phyloP scores from a whole-genome alignment of 2,113 vertebrate genomes.

The Bubo scandiacus region DNA sequence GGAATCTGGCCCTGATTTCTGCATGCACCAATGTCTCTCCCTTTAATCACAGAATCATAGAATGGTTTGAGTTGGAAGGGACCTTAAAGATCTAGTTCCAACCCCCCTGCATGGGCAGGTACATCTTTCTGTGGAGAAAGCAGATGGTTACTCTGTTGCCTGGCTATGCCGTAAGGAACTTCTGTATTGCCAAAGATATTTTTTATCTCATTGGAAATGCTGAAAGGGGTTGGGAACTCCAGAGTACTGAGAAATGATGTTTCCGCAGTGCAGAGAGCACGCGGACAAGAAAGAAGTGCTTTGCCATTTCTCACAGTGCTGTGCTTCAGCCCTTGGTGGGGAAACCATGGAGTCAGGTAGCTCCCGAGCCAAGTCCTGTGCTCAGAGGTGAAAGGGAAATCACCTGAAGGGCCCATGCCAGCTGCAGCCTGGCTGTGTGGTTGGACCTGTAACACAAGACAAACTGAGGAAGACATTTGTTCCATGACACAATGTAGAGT shows the following conservation, averaged over 20 bases:
- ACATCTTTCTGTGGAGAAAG: not conserved
- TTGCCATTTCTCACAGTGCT: not conserved
- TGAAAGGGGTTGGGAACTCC: not conserved
- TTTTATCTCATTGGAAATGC: not conserved
- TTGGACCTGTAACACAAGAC: not conserved
- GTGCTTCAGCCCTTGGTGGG: not conserved
- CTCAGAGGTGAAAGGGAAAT: not conserved
- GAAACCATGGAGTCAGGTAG: rapidly evolving
- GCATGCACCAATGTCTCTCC: not conserved
- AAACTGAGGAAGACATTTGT: not conserved
- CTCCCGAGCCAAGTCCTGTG: not conserved
- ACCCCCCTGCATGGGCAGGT: not conserved
- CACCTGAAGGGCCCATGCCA: not conserved
- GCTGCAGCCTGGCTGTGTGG: not conserved
- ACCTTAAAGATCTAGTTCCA: too few species aligned
- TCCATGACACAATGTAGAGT: not conserved
- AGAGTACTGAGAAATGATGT: not conserved
- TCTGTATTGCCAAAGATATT: not conserved
- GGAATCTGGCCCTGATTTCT: not conserved
- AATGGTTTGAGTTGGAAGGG: too few species aligned
- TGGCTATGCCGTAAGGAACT: not conserved
- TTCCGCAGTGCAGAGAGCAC: not conserved
- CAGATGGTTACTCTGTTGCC: not conserved
- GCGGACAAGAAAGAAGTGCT: not conserved
- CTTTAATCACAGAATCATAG: not conserved